phyloP scores from a whole-genome alignment of 1,140 invertebrate genomes.

The Drosophila serrata region DNA sequence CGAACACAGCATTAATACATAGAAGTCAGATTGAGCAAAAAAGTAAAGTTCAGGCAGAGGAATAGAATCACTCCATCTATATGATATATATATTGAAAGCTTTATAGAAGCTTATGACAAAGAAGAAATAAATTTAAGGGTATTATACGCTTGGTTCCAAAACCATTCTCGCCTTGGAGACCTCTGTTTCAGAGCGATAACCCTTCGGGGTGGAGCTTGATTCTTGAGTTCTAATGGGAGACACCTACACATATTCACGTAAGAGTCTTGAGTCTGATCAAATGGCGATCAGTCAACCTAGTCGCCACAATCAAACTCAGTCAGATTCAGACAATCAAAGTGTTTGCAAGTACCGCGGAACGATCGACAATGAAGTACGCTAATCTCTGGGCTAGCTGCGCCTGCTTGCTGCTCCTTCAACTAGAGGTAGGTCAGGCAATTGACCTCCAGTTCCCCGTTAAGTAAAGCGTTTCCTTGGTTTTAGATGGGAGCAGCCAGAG shows the following conservation, averaged over 20 bases:
- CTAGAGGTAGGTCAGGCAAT: slow-evolving; percentile 57
- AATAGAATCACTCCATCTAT: no score
- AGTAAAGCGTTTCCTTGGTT: slow-evolving; percentile 1
- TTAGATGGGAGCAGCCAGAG: slow-evolving; percentile 14
- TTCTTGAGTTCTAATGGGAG: neutral
- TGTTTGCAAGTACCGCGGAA: slow-evolving; percentile 11
- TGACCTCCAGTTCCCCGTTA: neutral
- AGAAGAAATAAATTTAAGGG: no score
- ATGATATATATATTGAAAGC: no score
- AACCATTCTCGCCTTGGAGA: neutral
- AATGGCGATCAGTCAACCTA: neutral
- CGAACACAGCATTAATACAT: no score
- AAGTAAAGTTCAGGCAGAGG: no score
- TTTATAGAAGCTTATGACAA: neutral
- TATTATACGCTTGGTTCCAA: neutral
- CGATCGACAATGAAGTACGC: slow-evolving; percentile 13
- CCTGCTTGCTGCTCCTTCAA: slow-evolving; percentile 40
- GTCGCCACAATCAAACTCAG: neutral
- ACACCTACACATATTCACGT: slow-evolving; percentile 1
- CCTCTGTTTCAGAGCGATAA: slow-evolving; percentile 10
- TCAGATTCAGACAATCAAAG: slow-evolving; percentile 8
- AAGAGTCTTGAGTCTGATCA: neutral
- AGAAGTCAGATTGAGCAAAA: no score
- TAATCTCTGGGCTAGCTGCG: slow-evolving; percentile 8
- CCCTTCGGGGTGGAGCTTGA: neutral